Conservation (phyloP, 2,113 vertebrate genomes). For the Passerina amoena region DNA sequence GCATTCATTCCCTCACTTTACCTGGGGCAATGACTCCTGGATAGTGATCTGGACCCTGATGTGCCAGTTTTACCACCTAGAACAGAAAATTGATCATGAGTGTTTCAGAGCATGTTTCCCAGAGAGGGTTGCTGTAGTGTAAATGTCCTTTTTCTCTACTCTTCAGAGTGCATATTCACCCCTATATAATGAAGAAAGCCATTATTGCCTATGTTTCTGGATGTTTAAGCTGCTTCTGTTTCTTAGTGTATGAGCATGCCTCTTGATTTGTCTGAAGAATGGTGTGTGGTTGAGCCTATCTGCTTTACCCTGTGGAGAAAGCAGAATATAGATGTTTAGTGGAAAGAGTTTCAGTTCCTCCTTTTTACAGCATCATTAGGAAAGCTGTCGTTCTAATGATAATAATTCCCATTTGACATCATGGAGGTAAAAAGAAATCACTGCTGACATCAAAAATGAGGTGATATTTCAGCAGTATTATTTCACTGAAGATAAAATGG, state of each 20-base stretch:
- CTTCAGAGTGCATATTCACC: neutral
- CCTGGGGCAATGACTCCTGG: neutral
- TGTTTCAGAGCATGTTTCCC: neutral
- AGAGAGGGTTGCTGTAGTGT: neutral
- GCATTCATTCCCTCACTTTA: neutral
- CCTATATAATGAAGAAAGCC: neutral
- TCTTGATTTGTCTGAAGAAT: slow-evolving; percentile 50
- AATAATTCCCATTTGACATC: slow-evolving; percentile 77
- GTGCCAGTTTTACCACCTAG: neutral
- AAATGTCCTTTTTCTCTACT: neutral
- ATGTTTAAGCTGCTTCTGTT: slow-evolving; percentile 23
- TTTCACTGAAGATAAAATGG: slow-evolving; percentile 73
- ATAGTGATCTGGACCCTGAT: neutral
- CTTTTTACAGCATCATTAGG: slow-evolving; percentile 70
- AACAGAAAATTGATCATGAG: neutral
- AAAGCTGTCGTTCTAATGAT: slow-evolving; percentile 69
- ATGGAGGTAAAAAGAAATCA: slow-evolving; percentile 71
- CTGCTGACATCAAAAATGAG: slow-evolving; percentile 77
- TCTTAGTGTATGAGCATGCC: slow-evolving; percentile 14
- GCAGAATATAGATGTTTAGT: slow-evolving; percentile 41
- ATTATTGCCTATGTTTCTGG: neutral
- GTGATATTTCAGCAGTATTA: slow-evolving; percentile 75
- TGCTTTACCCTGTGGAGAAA: slow-evolving; percentile 6
- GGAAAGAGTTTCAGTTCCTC: slow-evolving; percentile 36
- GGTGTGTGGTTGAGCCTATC: neutral